Base-by-base conservation (phyloP, 2,888 invertebrate species). In the Idaea straminata region DNA sequence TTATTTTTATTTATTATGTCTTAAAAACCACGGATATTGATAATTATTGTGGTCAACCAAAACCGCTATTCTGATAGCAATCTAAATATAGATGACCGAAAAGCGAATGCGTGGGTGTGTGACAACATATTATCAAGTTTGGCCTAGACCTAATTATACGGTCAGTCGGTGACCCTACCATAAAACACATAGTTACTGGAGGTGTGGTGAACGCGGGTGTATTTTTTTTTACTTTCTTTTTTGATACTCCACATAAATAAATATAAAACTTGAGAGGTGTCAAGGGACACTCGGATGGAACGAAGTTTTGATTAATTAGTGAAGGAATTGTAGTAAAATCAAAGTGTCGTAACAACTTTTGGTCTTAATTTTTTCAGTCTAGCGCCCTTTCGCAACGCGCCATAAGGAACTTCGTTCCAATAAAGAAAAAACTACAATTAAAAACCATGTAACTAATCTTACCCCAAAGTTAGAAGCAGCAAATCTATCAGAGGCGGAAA, bases 381-480 rank as follows among this genome's bases (percentile, higher is more conserved):
- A n/a, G n/a, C n/a, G n/a, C n/a, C n/a, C n/a, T n/a, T n/a, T n/a
- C n/a, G n/a, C n/a, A n/a, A n/a, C n/a, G n/a, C n/a, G n/a, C 5
- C 4, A 36, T 36, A 36, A 36, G 36, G 6, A 36, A 5, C 5
- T 36, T 5, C 36, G 5, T 36, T 10, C 6, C 38, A 10, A 38
- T 38, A 13, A 10, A 38, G 6, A 3, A 38, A 38, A 38, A 5
- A 6, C 5, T 58, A 15, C 6, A 34, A 36, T n/a, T 15, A 13
- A 66, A 60, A 34, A 59, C 47, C 6, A 7, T 15, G 60, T 59
- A 16, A 66, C n/a, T 16, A 66, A 65, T 93, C 95, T 94, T 94
- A 99, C 99, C 87, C 99, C 99, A 93, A 99, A 99, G 93, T 99
- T 99, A 78, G 99, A 99, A 67, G 99, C 99, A 72, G 99, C 98